Percentiles rank a stretch among this genome's conserved stretches.
Evolutionary conservation across 2,113 vertebrate species (phyloP).

Genomic region (Phylloscopus whistleri): DNA sequence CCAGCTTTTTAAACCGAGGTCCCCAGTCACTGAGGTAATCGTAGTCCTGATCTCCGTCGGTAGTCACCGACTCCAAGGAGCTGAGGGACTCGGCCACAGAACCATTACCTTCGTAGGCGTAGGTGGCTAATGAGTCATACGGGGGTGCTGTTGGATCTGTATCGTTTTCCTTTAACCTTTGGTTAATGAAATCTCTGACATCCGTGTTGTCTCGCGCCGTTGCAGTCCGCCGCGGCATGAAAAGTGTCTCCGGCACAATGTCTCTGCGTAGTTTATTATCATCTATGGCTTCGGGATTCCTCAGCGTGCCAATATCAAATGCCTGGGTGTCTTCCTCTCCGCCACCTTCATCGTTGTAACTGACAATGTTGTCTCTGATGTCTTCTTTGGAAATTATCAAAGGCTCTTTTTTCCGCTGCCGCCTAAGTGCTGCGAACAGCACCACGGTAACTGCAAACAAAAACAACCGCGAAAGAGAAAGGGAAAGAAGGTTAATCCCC

Average conservation of each 20-base stretch:
- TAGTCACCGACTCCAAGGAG: constrained; percentile 89
- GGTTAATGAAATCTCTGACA: constrained; percentile 95
- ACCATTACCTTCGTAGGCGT: constrained; percentile 92
- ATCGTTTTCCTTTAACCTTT: constrained; percentile 93
- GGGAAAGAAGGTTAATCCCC: constrained; percentile 44
- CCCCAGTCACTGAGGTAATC: constrained; percentile 97
- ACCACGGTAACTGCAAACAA: constrained; percentile 87
- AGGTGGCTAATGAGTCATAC: constrained; percentile 95
- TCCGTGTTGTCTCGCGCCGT: constrained; percentile 82
- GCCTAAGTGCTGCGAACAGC: constrained; percentile 87
- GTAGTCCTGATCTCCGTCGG: constrained; percentile 93
- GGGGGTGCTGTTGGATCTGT: constrained; percentile 89
- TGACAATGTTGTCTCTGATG: constrained; percentile 95
- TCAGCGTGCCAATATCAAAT: constrained; percentile 92
- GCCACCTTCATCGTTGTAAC: constrained; percentile 95
- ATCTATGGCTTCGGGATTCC: constrained; percentile 93
- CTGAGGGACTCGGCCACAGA: constrained; percentile 91
- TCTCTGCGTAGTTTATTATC: constrained; percentile 89
- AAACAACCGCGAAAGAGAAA: constrained; percentile 12
- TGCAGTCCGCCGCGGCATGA: constrained; percentile 80
- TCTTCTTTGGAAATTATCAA: constrained; percentile 98
- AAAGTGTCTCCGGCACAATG: constrained; percentile 88
- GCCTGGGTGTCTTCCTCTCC: constrained; percentile 98
- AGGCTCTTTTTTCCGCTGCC: constrained; percentile 93
- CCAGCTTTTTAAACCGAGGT: constrained; percentile 93